These are phyloP conservation scores for Copidosoma floridanum DNA, from an alignment of 1,140 invertebrate genomes.

Conservation along the genomic window DNA sequence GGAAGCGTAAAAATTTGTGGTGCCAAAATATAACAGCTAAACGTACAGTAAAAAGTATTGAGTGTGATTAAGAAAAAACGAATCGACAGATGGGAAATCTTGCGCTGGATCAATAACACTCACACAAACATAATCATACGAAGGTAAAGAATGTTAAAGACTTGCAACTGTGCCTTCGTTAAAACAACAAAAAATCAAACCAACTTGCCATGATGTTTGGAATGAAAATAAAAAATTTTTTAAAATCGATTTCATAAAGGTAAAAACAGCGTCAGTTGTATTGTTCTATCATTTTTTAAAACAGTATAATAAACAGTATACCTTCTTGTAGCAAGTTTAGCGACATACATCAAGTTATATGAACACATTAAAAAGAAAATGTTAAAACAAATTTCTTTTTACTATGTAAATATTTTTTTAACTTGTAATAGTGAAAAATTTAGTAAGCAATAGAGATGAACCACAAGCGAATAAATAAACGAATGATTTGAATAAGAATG, in stretches of 20 bases:
- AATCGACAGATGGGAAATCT: slow-evolving; percentile 14
- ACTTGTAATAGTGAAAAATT: slow-evolving; percentile 10
- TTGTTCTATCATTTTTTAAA: slow-evolving; percentile 2
- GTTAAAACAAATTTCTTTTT: no score
- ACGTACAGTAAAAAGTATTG: slow-evolving; percentile 26
- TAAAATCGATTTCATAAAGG: background rate
- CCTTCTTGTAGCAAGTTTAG: background rate
- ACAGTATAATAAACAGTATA: background rate
- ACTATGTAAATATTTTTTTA: slow-evolving; percentile 19
- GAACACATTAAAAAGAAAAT: no score
- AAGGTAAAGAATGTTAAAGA: slow-evolving; percentile 37
- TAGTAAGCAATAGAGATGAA: slow-evolving; percentile 9
- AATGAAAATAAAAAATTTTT: background rate
- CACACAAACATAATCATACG: slow-evolving; percentile 19
- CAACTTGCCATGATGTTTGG: slow-evolving; percentile 33
- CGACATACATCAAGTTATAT: slow-evolving; percentile 1
- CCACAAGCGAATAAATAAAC: slow-evolving; percentile 13
- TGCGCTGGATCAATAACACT: slow-evolving; percentile 20
- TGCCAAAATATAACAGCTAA: slow-evolving; percentile 48
- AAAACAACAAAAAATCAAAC: slow-evolving; percentile 19
- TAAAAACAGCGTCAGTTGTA: slow-evolving; percentile 12
- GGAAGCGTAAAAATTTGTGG: slow-evolving; percentile 41
- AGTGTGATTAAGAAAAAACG: slow-evolving; percentile 5
- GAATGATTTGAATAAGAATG: slow-evolving; percentile 22
- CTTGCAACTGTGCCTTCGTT: slow-evolving; percentile 53